Percentiles rank a stretch among this genome's conserved stretches.
These are phyloP conservation scores for Malacoraja senta DNA, from an alignment of 2,797 vertebrate species.

Conservation along the genomic window DNA sequence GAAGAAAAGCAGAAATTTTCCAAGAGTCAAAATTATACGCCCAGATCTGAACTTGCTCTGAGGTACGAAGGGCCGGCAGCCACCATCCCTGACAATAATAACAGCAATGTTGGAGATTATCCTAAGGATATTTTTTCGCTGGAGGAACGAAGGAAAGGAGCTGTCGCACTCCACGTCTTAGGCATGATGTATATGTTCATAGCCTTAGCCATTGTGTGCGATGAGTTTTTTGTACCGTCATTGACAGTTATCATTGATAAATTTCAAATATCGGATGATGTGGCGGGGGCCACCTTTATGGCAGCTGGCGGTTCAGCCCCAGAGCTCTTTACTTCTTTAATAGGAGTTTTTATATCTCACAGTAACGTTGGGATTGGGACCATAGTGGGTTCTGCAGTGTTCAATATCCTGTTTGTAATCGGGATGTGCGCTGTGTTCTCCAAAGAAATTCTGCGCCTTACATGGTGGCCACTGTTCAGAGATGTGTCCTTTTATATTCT, in stretches of 20 bases:
- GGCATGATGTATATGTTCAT: slow-evolving; percentile 99
- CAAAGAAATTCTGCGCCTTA: slow-evolving; percentile 89
- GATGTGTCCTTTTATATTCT: slow-evolving; percentile 96
- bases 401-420: slow-evolving; percentile 98
- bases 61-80: slow-evolving; percentile 50
- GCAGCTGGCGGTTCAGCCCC: slow-evolving; percentile 94
- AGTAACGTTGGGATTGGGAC: slow-evolving; percentile 98
- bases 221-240: slow-evolving; percentile 96
- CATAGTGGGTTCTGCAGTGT: slow-evolving; percentile 94
- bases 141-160: slow-evolving; percentile 72
- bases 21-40: slow-evolving; percentile 54
- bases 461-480: slow-evolving; percentile 97
- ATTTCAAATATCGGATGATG: slow-evolving; percentile 85
- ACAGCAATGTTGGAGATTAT: slow-evolving; percentile 70
- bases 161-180: slow-evolving; percentile 81
- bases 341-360: slow-evolving; percentile 94
- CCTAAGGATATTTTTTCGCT: slow-evolving; percentile 79
- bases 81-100: slow-evolving; percentile 49
- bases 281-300: slow-evolving; percentile 97
- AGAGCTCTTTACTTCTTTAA: slow-evolving; percentile 95
- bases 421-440: slow-evolving; percentile 99
- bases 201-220: slow-evolving; percentile 92
- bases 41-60: slow-evolving; percentile 57
- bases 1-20: slow-evolving; percentile 52
- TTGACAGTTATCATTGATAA: slow-evolving; percentile 96